These are phyloP conservation scores for Sebastes alutus DNA, from an alignment of 2,797 vertebrate species.

Conservation along the genomic window DNA sequence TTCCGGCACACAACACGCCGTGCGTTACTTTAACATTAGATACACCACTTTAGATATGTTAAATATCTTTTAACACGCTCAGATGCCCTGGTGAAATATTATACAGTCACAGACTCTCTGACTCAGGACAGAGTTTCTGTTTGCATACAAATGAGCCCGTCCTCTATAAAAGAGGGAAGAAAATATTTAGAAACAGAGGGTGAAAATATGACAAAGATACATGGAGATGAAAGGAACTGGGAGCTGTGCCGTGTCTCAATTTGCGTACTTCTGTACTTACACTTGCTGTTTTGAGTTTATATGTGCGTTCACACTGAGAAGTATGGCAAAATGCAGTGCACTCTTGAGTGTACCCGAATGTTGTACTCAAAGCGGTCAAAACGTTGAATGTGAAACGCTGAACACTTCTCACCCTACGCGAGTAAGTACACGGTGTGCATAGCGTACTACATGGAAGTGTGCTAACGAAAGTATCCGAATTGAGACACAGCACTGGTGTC, in stretches of 20 bases:
- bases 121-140: background rate
- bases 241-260: no score
- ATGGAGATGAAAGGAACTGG: background rate
- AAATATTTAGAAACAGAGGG: background rate
- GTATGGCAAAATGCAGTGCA: no score
- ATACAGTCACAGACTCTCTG: conserved; percentile 3
- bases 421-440: no score
- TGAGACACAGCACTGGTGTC: background rate
- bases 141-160: conserved; percentile 45
- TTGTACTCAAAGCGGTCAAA: no score
- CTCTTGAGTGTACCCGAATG: no score
- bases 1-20: background rate
- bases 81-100: conserved; percentile 6
- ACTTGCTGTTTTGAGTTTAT: no score
- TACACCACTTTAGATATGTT: background rate
- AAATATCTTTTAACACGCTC: background rate
- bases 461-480: no score
- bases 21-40: background rate
- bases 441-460: no score
- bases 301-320: no score
- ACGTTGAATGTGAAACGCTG: no score
- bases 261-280: fast-evolving
- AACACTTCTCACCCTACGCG: fast-evolving
- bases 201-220: background rate
- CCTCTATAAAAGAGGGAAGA: background rate